phyloP scores from a whole-genome alignment of 2,888 invertebrate genomes.

The Abrostola triplasia region DNA sequence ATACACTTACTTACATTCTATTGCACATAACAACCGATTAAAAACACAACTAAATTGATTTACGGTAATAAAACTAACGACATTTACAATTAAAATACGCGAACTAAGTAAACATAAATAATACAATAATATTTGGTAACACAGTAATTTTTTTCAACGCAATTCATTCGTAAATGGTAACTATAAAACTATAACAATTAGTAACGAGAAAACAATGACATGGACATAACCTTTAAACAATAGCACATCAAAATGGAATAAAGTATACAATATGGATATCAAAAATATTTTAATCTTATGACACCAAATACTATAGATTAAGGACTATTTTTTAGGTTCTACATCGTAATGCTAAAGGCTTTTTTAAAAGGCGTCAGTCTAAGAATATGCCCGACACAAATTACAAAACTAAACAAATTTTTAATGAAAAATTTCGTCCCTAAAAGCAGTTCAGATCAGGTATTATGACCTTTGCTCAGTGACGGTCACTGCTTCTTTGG shows the following conservation, averaged over 20 bases:
- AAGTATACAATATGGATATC: slow-evolving; percentile 10
- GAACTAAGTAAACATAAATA: slow-evolving; percentile 35
- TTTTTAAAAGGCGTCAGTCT: background rate
- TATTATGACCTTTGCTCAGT: too few relatives aligned
- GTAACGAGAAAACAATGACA: slow-evolving; percentile 27
- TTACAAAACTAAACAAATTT: background rate
- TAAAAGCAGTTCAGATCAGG: too few relatives aligned
- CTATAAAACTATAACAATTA: slow-evolving; percentile 31
- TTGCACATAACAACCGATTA: slow-evolving; percentile 26
- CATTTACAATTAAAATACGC: slow-evolving; percentile 27
- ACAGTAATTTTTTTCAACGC: slow-evolving; percentile 30
- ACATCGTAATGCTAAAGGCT: background rate
- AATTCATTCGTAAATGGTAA: slow-evolving; percentile 52
- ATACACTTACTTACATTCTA: background rate
- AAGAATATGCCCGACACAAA: background rate
- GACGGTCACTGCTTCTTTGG: too few relatives aligned
- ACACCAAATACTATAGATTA: background rate
- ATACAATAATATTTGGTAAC: slow-evolving; percentile 63
- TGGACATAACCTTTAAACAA: slow-evolving; percentile 35
- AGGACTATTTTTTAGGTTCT: background rate
- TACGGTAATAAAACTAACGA: slow-evolving; percentile 7
- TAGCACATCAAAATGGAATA: slow-evolving; percentile 18
- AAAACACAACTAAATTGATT: slow-evolving; percentile 24
- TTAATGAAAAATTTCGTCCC: too few relatives aligned
- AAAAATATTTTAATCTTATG: background rate